phyloP scores from a whole-genome alignment of 2,888 invertebrate species.

The Drosophila algonquin region DNA sequence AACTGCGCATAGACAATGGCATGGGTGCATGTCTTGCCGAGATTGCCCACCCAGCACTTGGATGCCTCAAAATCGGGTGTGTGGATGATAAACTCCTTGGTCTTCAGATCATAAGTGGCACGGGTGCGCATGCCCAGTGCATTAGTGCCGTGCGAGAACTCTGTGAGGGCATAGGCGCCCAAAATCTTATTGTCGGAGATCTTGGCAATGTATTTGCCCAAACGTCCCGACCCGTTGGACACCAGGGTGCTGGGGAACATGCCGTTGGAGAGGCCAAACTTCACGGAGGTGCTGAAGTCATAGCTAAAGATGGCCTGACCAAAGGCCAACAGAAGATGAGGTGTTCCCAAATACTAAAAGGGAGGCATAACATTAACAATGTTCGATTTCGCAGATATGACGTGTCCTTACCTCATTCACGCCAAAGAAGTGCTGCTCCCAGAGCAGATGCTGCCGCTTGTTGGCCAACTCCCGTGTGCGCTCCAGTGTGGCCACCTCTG shows the following conservation, averaged over 20 bases:
- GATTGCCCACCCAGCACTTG: slow-evolving; percentile 89
- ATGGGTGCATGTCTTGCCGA: slow-evolving; percentile 93
- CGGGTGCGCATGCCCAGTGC: slow-evolving; percentile 92
- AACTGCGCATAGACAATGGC: slow-evolving; percentile 95
- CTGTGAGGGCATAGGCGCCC: slow-evolving; percentile 94
- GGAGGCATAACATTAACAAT: too few species aligned
- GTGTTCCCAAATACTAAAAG: slow-evolving; percentile 85
- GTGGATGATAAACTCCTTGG: slow-evolving; percentile 89
- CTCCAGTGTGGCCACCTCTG: slow-evolving; percentile 85
- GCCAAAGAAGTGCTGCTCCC: slow-evolving; percentile 86
- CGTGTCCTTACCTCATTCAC: slow-evolving; percentile 68
- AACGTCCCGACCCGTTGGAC: slow-evolving; percentile 88
- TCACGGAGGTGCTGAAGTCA: slow-evolving; percentile 87
- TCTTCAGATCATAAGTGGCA: slow-evolving; percentile 91
- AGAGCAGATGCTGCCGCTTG: slow-evolving; percentile 87
- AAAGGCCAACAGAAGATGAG: slow-evolving; percentile 85
- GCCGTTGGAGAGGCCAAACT: slow-evolving; percentile 87
- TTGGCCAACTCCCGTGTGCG: slow-evolving; percentile 86
- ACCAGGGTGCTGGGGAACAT: slow-evolving; percentile 88
- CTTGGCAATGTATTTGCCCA: slow-evolving; percentile 85
- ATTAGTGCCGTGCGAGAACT: slow-evolving; percentile 96
- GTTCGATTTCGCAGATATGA: not conserved
- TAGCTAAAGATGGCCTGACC: slow-evolving; percentile 86
- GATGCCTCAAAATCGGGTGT: slow-evolving; percentile 91
- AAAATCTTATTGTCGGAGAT: slow-evolving; percentile 84